These are phyloP conservation scores for Periophthalmus modestus DNA, from an alignment of 2,113 vertebrate genomes.

Conservation along the genomic window DNA sequence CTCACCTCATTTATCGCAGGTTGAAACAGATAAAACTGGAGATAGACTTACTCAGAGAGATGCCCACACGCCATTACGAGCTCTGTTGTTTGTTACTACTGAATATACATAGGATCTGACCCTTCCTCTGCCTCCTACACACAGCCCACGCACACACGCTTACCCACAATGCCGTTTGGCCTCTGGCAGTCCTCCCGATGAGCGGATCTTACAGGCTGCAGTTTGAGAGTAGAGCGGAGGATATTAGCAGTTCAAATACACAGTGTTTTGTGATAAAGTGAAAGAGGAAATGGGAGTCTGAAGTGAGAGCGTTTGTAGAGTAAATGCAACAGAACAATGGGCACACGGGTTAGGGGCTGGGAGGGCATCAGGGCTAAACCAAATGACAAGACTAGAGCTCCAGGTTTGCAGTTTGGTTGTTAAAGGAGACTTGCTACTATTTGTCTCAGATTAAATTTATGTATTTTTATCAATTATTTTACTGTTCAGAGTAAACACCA, in stretches of 20 bases:
- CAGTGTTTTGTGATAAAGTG: background rate
- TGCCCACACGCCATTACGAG: constrained; percentile 3
- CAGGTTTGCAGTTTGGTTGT: too few relatives aligned
- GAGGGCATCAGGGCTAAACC: too few relatives aligned
- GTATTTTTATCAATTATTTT: too few relatives aligned
- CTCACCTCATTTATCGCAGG: constrained; percentile 12
- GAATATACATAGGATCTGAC: constrained; percentile 31
- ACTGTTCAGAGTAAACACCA: too few relatives aligned
- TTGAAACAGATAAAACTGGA: background rate
- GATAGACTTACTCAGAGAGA: background rate
- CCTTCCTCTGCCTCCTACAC: constrained; percentile 19
- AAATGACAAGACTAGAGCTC: too few relatives aligned
- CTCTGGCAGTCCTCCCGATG: constrained; percentile 9
- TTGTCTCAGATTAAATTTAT: too few relatives aligned
- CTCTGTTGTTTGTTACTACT: constrained; percentile 2
- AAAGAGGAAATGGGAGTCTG: background rate
- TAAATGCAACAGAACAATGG: too few relatives aligned
- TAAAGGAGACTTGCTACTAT: too few relatives aligned
- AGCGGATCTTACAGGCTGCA: constrained; percentile 23
- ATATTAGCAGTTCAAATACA: constrained; percentile 3
- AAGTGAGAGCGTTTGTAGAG: too few relatives aligned
- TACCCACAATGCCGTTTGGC: constrained; percentile 8
- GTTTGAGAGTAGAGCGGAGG: background rate
- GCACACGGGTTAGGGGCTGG: too few relatives aligned
- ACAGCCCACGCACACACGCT: constrained; percentile 11